phyloP scores from a whole-genome alignment of 37 sponge, comb jelly and placozoan species.

The Cladorhizidae sp. region DNA sequence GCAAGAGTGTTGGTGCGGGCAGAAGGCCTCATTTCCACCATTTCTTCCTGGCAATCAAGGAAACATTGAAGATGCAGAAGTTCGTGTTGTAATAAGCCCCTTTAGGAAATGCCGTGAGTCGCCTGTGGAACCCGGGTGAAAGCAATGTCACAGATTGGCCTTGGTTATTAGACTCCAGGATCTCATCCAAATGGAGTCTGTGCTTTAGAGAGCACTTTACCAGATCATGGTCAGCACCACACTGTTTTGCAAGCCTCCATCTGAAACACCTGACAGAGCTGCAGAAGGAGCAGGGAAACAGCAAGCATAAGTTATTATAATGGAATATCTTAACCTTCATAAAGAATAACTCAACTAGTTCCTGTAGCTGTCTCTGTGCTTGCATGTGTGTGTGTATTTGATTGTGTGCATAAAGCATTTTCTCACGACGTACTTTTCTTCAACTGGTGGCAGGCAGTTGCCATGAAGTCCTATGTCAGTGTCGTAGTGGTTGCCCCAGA shows the following conservation, averaged over 20 bases:
- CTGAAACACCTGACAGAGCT: not conserved
- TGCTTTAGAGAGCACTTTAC: slow-evolving; percentile 7
- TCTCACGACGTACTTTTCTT: not conserved
- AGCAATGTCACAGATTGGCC: not conserved
- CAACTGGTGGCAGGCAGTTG: slow-evolving; percentile 1
- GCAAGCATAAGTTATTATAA: too few relatives aligned
- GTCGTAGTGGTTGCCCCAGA: slow-evolving; percentile 2
- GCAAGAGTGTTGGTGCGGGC: not conserved
- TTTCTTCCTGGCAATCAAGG: not conserved
- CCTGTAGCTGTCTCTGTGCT: too few relatives aligned
- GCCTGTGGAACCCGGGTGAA: slow-evolving; percentile 9
- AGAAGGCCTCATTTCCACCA: not conserved
- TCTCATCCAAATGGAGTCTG: not conserved
- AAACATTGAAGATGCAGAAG: slow-evolving; percentile 1
- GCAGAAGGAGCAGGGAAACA: not conserved
- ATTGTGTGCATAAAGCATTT: too few relatives aligned
- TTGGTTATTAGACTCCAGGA: not conserved
- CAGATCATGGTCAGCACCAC: not conserved
- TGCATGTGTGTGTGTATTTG: too few relatives aligned
- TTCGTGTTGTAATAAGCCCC: not conserved
- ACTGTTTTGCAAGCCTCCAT: not conserved
- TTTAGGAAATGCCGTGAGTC: not conserved
- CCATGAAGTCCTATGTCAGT: not conserved
- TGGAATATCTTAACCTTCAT: too few relatives aligned
- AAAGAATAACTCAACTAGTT: too few relatives aligned